A percentile compares a stretch with the other conserved stretches of the same genome.
Evolutionary conservation across 2,113 vertebrate genomes (phyloP).

Genomic region (Alexandromys fortis): DNA sequence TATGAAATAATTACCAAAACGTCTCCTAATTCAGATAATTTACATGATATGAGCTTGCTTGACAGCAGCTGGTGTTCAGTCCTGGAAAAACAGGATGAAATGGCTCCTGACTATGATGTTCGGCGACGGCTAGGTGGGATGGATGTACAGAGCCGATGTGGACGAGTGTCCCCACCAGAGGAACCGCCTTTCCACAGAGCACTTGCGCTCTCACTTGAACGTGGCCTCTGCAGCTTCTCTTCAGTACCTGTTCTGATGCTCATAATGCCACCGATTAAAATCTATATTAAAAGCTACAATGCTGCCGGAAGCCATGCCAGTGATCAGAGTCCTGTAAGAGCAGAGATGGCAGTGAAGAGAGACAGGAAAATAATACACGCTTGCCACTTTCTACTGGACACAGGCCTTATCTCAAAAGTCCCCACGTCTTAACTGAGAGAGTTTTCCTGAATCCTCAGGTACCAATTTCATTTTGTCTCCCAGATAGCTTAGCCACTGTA

Average conservation of each 20-base stretch:
- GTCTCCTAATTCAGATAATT: constrained; percentile 88
- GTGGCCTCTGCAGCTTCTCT: constrained; percentile 79
- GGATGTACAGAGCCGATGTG: constrained; percentile 87
- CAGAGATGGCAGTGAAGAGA: constrained; percentile 17
- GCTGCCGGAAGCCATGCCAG: constrained; percentile 98
- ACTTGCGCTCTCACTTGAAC: constrained; percentile 87
- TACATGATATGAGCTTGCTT: constrained; percentile 89
- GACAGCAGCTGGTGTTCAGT: constrained; percentile 89
- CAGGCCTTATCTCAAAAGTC: neutral
- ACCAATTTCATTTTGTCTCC: neutral
- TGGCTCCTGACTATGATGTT: constrained; percentile 89
- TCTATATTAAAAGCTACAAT: constrained; percentile 99
- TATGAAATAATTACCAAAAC: constrained; percentile 90
- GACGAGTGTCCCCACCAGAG: constrained; percentile 86
- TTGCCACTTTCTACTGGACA: neutral
- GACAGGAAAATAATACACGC: neutral
- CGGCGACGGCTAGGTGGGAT: constrained; percentile 90
- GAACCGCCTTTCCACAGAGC: constrained; percentile 84
- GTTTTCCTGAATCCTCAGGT: neutral
- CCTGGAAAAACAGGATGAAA: constrained; percentile 89
- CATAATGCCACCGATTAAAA: constrained; percentile 99
- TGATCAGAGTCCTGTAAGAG: constrained; percentile 95
- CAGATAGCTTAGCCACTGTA: neutral
- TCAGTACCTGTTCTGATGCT: constrained; percentile 98
- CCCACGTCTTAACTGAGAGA: neutral